A percentile compares a stretch with the other conserved stretches of the same genome.
Conservation (phyloP, 2,888 invertebrate genomes). For the Ceriagrion tenellum region DNA sequence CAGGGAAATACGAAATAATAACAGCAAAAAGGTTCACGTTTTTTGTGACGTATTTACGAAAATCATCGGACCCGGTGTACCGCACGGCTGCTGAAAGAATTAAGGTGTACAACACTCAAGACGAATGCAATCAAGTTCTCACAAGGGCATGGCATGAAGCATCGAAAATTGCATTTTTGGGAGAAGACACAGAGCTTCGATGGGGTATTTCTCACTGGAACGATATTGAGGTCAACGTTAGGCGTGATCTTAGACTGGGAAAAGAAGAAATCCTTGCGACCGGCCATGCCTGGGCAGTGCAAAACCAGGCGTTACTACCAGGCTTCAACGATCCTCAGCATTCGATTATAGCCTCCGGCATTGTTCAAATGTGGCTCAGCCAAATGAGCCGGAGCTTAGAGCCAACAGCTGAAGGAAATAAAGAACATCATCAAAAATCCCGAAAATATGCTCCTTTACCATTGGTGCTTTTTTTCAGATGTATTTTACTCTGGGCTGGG, state of each 20-base stretch:
- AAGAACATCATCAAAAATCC: not conserved
- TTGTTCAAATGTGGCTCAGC: not conserved
- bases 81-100: not conserved
- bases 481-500: not conserved
- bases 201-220: not conserved
- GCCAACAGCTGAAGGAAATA: not conserved
- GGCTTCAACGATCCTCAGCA: not conserved
- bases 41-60: not conserved
- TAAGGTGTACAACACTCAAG: not conserved
- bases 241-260: not conserved
- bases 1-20: not conserved
- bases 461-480: not conserved
- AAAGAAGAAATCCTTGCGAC: not conserved
- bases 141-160: not conserved
- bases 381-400: not conserved
- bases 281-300: slow-evolving; percentile 41
- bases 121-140: not conserved
- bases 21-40: not conserved
- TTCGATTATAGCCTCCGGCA: not conserved
- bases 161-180: not conserved
- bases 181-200: slow-evolving; percentile 4
- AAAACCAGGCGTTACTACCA: not conserved
- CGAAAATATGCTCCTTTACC: not conserved
- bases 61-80: slow-evolving; percentile 7
- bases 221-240: not conserved